These are phyloP conservation scores for Smithornis capensis DNA, from an alignment of 2,113 vertebrate species.

Conservation along the genomic window DNA sequence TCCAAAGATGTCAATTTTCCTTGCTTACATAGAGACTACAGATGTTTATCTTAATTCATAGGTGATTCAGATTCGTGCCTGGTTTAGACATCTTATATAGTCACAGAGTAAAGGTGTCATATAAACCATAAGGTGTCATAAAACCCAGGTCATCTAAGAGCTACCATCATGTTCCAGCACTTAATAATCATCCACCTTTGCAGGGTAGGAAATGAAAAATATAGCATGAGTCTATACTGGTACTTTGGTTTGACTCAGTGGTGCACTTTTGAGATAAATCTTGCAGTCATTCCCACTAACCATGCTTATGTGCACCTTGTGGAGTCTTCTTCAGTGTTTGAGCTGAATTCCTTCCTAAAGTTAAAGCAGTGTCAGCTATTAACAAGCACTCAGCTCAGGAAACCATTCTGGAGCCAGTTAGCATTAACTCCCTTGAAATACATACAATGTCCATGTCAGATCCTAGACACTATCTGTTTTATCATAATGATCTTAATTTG, in stretches of 20 bases:
- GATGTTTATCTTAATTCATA: background rate
- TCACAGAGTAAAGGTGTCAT: background rate
- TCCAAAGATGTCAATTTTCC: background rate
- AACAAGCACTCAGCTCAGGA: background rate
- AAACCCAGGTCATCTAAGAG: background rate
- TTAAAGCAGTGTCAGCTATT: background rate
- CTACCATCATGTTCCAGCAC: background rate
- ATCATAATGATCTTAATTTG: background rate
- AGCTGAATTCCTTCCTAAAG: background rate
- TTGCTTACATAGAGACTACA: background rate
- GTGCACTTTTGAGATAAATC: background rate
- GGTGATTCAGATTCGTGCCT: background rate
- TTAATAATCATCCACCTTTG: background rate
- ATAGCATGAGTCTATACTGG: background rate
- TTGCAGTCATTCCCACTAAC: background rate
- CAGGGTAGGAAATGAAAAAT: background rate
- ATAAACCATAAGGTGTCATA: background rate
- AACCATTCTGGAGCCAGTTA: background rate
- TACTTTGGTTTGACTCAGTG: background rate
- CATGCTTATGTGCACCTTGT: background rate
- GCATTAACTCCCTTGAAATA: background rate
- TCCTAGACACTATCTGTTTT: background rate
- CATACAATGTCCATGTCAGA: background rate
- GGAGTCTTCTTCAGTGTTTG: background rate
- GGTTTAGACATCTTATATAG: background rate